These are phyloP conservation scores for Thalassoma bifasciatum DNA, from an alignment of 2,113 vertebrate genomes.

Conservation along the genomic window DNA sequence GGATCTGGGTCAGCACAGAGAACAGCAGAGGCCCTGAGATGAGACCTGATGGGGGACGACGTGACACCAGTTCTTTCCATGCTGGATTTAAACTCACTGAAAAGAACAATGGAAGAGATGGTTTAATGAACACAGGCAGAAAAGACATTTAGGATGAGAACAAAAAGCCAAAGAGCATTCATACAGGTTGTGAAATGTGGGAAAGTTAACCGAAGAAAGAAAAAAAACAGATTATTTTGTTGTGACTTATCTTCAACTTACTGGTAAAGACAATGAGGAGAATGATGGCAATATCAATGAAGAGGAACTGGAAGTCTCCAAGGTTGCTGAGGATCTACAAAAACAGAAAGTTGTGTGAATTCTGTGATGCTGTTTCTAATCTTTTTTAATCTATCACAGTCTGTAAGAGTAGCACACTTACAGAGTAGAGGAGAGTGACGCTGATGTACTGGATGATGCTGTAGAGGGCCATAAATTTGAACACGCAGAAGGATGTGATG, in stretches of 20 bases:
- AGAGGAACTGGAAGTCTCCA: conserved; percentile 98
- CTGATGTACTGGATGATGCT: conserved; percentile 99
- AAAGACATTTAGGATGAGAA: not conserved
- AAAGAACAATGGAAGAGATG: conserved; percentile 14
- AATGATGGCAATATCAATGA: conserved; percentile 97
- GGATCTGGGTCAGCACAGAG: conserved; percentile 94
- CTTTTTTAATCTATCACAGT: not conserved
- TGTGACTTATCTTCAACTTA: conserved; percentile 80
- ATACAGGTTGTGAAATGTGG: not conserved
- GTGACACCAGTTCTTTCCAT: conserved; percentile 93
- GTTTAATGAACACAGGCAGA: not conserved
- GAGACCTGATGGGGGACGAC: conserved; percentile 92
- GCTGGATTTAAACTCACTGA: conserved; percentile 98
- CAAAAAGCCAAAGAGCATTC: no score
- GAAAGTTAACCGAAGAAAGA: not conserved
- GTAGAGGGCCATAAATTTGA: conserved; percentile 99
- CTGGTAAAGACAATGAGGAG: conserved; percentile 96
- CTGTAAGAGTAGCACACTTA: conserved; percentile 71
- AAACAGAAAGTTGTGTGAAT: not conserved
- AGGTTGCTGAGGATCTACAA: conserved; percentile 94
- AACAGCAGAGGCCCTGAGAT: conserved; percentile 93
- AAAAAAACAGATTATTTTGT: not conserved
- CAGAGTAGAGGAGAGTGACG: conserved; percentile 96
- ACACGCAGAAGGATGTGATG: conserved; percentile 98
- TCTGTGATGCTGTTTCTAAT: not conserved